Evolutionary conservation across 2,797 vertebrate species (phyloP), one percentile per base, ranked within the genome.

Genomic region (Chaenodraco wilsoni): DNA sequence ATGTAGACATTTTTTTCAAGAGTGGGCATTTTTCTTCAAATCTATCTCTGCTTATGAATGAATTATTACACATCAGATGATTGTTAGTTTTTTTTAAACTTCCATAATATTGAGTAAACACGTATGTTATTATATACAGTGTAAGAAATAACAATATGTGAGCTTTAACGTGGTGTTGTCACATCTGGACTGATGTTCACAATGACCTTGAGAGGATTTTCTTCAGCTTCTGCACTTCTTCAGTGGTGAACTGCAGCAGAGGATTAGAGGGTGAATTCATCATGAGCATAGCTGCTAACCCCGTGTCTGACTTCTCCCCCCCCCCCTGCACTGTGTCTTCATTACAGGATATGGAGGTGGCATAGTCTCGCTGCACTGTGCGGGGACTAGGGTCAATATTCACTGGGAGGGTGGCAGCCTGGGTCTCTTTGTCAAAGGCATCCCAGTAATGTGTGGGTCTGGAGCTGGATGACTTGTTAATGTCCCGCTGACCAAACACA

Each of bases 161-260:
- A 83, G 74, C 79, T 83, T 84, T 9, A 65, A 41, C 17, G 21
- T 70, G 78, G 72, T 83, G 83, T 81, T 74, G 67, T 72, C 37
- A 17, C 31, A 21, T 45, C 33, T 40, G 23, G 17, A 15, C 9
- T 1, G 45, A 17, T 52, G 13, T 66, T 88, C 69, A 90, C 1
- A 8, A 65, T 0, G 90, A 83, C 62, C 44, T 88, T 0, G 90
- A 91, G 73, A 94, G 89, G 6, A 95, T 91, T 65, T 69, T 91
- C 78, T 83, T 91, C 19, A 93, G 78, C 83, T 93, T 95, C 67
- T 93, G 67, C 63, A 94, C 69, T 48, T 90, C 78, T 7, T 92
- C 89, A 0, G 48, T 65, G 62, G 86, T 88, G 37, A 93, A 74
- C 0, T 88, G 88, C 54, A 91, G 5, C 56, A 85, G 15, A 2